phyloP scores from a whole-genome alignment of 1,140 invertebrate species.

The Subanguina moxae region DNA sequence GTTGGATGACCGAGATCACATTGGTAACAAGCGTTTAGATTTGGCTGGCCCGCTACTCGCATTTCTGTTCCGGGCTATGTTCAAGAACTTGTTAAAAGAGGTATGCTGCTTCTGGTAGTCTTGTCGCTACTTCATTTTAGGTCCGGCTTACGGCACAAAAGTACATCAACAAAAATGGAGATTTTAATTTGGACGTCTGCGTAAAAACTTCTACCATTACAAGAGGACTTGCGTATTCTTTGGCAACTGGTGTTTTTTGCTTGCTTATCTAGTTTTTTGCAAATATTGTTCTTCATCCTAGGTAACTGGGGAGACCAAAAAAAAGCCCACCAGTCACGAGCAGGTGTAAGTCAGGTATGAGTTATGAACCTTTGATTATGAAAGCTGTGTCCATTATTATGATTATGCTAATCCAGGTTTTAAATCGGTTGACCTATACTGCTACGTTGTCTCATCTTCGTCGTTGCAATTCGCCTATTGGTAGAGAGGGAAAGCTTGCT shows the following conservation, averaged over 20 bases:
- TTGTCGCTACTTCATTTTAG: slow-evolving; percentile 18
- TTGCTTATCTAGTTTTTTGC: too few relatives aligned
- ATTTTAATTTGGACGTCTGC: slow-evolving; percentile 92
- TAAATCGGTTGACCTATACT: slow-evolving; percentile 91
- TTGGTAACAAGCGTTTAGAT: slow-evolving; percentile 95
- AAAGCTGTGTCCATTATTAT: not conserved
- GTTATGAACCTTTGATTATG: slow-evolving; percentile 3
- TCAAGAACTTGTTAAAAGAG: slow-evolving; percentile 89
- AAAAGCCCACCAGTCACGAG: slow-evolving; percentile 94
- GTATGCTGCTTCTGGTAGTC: slow-evolving; percentile 10
- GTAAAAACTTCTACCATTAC: slow-evolving; percentile 97
- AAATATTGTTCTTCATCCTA: too few relatives aligned
- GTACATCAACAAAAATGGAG: slow-evolving; percentile 94
- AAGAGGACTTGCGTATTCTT: slow-evolving; percentile 90
- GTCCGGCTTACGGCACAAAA: slow-evolving; percentile 96
- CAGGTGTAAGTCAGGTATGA: slow-evolving; percentile 81
- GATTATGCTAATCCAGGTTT: slow-evolving; percentile 65
- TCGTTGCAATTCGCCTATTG: slow-evolving; percentile 94
- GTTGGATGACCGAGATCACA: slow-evolving; percentile 97
- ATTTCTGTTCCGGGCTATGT: slow-evolving; percentile 86
- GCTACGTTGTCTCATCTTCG: slow-evolving; percentile 94
- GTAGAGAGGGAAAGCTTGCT: slow-evolving; percentile 92
- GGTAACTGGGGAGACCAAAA: slow-evolving; percentile 99
- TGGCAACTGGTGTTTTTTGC: slow-evolving; percentile 72
- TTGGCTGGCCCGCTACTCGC: slow-evolving; percentile 90